Conservation (phyloP, 1,140 invertebrate genomes). For the Euwallacea fornicatus region DNA sequence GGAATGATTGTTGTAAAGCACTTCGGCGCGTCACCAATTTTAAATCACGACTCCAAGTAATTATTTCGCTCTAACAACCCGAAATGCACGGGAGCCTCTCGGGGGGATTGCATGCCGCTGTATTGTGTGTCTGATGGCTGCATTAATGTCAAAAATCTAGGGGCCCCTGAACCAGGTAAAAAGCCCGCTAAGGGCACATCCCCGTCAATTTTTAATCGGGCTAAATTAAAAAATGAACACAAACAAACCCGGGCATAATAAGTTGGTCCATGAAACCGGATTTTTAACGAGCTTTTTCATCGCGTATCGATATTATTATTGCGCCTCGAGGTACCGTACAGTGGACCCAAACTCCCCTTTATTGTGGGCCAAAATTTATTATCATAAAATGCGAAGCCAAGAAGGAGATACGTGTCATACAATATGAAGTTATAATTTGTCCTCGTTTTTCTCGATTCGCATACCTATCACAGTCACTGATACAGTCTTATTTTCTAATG, state of each 20-base stretch:
- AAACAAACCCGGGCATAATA: slow-evolving; percentile 34
- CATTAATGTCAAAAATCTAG: no score
- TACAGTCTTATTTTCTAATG: no score
- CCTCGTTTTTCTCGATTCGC: no score
- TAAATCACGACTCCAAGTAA: slow-evolving; percentile 30
- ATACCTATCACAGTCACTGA: no score
- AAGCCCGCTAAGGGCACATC: slow-evolving; percentile 8
- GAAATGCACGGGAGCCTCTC: slow-evolving; percentile 5
- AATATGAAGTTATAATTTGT: no score
- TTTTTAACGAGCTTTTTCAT: slow-evolving; percentile 39
- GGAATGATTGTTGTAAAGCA: slow-evolving; percentile 30
- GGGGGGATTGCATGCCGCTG: slow-evolving; percentile 17
- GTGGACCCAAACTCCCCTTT: neutral
- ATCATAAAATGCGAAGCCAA: no score
- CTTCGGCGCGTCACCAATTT: slow-evolving; percentile 29
- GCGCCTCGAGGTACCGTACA: slow-evolving; percentile 10
- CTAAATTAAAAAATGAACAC: slow-evolving; percentile 38
- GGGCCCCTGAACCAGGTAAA: neutral
- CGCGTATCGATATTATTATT: slow-evolving; percentile 29
- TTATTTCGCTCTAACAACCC: slow-evolving; percentile 23
- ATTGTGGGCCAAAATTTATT: no score
- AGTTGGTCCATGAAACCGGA: slow-evolving; percentile 27
- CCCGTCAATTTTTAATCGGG: slow-evolving; percentile 24
- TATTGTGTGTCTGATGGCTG: no score
- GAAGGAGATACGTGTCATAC: no score